Evolutionary conservation across 2,797 vertebrate species (phyloP).

Genomic region (Molossus molossus): DNA sequence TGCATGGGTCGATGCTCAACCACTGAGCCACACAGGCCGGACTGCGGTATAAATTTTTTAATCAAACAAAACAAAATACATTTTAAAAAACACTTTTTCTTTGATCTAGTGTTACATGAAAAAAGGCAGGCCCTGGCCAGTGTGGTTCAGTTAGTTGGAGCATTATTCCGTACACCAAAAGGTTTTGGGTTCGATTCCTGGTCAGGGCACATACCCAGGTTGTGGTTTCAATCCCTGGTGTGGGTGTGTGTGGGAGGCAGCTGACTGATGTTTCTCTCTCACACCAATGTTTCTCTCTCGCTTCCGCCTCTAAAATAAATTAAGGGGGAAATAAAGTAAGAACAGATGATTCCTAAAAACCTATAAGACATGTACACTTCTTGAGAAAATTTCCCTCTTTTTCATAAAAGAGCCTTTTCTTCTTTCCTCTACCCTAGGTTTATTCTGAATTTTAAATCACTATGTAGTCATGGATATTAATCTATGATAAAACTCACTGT

Average conservation of each 20-base stretch:
- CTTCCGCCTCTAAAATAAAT: not conserved
- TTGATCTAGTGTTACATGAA: conserved; percentile 23
- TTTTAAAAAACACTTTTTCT: not conserved
- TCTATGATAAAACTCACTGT: conserved; percentile 67
- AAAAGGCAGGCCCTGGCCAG: conserved; percentile 18
- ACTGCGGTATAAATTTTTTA: conserved; percentile 52
- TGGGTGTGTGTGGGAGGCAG: not conserved
- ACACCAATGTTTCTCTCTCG: not conserved
- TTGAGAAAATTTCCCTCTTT: conserved; percentile 33
- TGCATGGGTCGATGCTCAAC: too few relatives aligned
- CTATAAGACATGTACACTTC: not conserved
- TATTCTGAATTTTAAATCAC: conserved; percentile 68
- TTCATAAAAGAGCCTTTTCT: not conserved
- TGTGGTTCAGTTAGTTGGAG: not conserved
- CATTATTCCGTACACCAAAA: not conserved
- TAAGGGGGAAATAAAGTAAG: not conserved
- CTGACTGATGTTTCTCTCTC: not conserved
- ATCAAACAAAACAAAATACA: conserved; percentile 29
- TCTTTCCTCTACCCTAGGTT: not conserved
- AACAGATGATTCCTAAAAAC: conserved; percentile 50
- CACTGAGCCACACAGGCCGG: too few relatives aligned
- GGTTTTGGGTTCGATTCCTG: not conserved
- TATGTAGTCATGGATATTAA: conserved; percentile 78
- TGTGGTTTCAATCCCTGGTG: not conserved
- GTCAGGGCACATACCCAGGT: not conserved